Base-by-base conservation (phyloP, 2,888 invertebrate species). In the Choreutis nemorana region DNA sequence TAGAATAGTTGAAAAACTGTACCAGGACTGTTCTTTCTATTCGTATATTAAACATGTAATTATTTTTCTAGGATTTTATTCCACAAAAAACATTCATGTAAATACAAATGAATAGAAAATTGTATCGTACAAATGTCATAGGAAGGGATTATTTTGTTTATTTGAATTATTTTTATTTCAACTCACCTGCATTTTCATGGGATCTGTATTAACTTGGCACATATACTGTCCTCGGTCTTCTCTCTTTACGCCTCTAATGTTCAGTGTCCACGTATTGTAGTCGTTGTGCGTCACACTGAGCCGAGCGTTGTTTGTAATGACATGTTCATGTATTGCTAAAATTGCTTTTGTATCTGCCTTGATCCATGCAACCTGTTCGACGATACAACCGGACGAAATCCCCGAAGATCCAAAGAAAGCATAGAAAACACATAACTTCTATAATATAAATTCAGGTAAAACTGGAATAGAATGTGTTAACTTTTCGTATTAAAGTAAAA, bases 171-270 rank as follows among this genome's bases (percentile, higher is more conserved):
- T n/a, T n/a, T n/a, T n/a, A n/a, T n/a, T n/a, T n/a, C n/a, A 32
- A 52, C 66, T 75, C 79, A 91, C 93, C 88, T 93, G 93, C 86
- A 92, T 93, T 81, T 92, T 92, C 92, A 93, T 92, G 26, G 93
- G 94, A 71, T 93, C 90, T 34, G 94, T 94, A 73, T 94, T 94
- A 55, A 95, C 92, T 83, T 95, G 94, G 81, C 93, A 94, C 94
- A 94, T 94, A 67, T 94, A 94, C 65, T 89, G 87, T 50, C 94
- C 94, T 37, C 91, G 81, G 75, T 95, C 94, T 62, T 91, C 91
- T 49, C 90, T 82, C 60, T 87, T 87, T 45, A 92, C 94, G 45
- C 87, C 87, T 45, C 89, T 84, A 60, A 95, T 91, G 70, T 89
- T 90, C 47, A 95, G 83, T 36, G 93, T 94, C 94, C 94, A 94